Conservation (phyloP, 2,113 vertebrate genomes). For the Carollia perspicillata region DNA sequence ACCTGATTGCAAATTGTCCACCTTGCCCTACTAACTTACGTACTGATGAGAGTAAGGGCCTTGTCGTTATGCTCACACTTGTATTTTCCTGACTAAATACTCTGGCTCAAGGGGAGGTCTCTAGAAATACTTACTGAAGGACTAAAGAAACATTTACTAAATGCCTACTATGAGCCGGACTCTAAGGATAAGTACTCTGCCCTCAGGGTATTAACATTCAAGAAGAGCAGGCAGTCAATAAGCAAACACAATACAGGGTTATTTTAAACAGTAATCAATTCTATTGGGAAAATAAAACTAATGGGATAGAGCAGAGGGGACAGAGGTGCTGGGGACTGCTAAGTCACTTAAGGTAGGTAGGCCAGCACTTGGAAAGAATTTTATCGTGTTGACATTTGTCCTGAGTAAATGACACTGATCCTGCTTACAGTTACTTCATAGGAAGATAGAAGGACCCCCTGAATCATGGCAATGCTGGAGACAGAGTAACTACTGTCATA, state of each 20-base stretch:
- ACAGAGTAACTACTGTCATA: background rate
- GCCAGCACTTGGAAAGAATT: background rate
- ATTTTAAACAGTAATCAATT: background rate
- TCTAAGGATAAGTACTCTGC: background rate
- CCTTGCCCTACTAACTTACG: background rate
- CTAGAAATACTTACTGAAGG: background rate
- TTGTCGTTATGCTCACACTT: rapidly evolving
- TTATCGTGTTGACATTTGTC: background rate
- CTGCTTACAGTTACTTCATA: background rate
- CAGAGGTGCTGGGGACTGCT: background rate
- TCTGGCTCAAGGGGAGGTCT: background rate
- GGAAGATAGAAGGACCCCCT: background rate
- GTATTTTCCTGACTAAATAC: background rate
- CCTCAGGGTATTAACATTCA: background rate
- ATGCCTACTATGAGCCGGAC: background rate
- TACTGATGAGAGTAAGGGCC: background rate
- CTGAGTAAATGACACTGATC: background rate
- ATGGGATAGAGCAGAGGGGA: background rate
- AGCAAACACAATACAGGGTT: background rate
- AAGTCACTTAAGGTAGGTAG: background rate
- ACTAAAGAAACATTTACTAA: background rate
- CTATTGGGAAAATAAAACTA: background rate
- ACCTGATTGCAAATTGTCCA: background rate
- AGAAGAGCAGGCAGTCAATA: background rate
- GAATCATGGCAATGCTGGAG: background rate